Conservation (phyloP, 2,113 vertebrate species). For the Mormoops blainvillei region DNA sequence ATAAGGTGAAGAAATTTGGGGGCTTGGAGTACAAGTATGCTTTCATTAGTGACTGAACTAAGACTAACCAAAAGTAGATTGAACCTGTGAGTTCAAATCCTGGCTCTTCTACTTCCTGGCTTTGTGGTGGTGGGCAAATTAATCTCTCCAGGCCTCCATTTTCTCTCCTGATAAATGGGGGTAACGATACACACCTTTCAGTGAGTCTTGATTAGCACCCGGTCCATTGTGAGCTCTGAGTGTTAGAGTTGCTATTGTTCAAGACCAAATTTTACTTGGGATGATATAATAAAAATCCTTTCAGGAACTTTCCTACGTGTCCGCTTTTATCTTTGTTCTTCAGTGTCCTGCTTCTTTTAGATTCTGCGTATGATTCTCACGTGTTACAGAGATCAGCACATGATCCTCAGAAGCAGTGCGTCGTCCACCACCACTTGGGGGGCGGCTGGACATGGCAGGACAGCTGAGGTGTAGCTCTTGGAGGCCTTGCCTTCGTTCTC, state of each 20-base stretch:
- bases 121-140: background rate
- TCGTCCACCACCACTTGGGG: fast-evolving
- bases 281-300: background rate
- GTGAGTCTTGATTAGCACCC: no score
- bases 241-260: background rate
- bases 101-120: background rate
- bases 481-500: background rate
- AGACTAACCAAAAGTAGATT: background rate
- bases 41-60: background rate
- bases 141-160: background rate
- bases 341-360: background rate
- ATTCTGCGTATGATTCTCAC: background rate
- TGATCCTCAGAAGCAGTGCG: background rate
- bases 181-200: background rate
- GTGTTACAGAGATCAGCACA: background rate
- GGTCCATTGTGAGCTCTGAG: fast-evolving
- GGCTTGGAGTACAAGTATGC: background rate
- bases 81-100: background rate
- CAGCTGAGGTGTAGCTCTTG: background rate
- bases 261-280: background rate
- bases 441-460: background rate
- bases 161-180: background rate
- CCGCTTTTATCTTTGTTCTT: background rate
- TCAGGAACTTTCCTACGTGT: background rate
- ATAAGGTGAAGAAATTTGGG: background rate